Percentiles rank a stretch among this genome's conserved stretches.
phyloP scores from a whole-genome alignment of 92 coral and sea anemone genomes.

The Bergia sp. region DNA sequence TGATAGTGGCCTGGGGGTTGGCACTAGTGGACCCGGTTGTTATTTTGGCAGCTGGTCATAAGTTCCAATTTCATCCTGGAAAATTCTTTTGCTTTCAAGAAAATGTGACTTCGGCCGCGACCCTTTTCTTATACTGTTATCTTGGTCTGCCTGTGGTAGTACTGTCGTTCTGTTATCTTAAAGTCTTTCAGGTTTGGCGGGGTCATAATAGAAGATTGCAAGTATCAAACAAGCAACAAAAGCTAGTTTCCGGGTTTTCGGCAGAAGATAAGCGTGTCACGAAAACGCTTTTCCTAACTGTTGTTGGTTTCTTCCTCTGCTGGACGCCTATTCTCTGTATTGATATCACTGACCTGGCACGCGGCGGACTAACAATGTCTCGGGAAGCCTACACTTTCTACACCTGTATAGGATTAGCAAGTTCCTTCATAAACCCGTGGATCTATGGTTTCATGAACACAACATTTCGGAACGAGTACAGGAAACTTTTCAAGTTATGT shows the following conservation, averaged over 20 bases:
- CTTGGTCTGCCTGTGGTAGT: constrained; percentile 2
- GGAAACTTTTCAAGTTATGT: not conserved
- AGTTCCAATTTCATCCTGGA: constrained; percentile 25
- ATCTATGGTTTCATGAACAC: constrained; percentile 28
- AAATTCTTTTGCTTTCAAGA: constrained; percentile 32
- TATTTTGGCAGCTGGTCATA: not conserved
- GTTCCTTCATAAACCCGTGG: constrained; percentile 10
- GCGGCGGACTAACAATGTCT: constrained; percentile 20
- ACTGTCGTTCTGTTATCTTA: constrained; percentile 7
- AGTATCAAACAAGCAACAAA: not conserved
- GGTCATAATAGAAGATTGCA: not conserved
- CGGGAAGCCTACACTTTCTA: constrained; percentile 6
- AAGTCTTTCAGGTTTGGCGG: constrained; percentile 8
- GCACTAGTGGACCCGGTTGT: constrained; percentile 9
- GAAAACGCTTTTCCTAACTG: not conserved
- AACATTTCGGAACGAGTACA: constrained; percentile 8
- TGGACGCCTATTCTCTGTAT: constrained; percentile 23
- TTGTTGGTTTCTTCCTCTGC: constrained; percentile 12
- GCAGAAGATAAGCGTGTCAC: constrained; percentile 4
- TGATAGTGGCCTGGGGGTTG: not conserved
- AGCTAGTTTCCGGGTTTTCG: not conserved
- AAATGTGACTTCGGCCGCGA: not conserved
- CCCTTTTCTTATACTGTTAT: not conserved
- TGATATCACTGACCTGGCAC: constrained; percentile 2
- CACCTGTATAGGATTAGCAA: not conserved